Conservation (phyloP, 2,888 invertebrate genomes). For the Prionchulus punctatus region DNA sequence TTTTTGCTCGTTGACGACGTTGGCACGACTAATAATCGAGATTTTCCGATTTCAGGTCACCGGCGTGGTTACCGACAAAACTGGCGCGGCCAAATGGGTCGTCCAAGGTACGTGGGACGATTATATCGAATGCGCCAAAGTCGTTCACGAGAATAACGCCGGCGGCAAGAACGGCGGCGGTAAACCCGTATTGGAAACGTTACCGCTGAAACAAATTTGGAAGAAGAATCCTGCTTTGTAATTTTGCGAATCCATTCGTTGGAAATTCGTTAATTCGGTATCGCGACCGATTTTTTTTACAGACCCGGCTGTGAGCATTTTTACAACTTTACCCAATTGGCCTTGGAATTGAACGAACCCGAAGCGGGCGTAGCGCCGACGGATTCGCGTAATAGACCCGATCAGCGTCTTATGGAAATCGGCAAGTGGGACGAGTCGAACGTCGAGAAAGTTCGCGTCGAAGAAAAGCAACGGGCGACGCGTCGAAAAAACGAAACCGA, state of each 20-base stretch:
- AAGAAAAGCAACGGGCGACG: conserved; percentile 79
- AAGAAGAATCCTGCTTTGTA: conserved; percentile 51
- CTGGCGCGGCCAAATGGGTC: conserved; percentile 47
- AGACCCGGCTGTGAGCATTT: conserved; percentile 52
- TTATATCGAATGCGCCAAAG: conserved; percentile 80
- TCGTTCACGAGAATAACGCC: conserved; percentile 44
- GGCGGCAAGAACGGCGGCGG: conserved; percentile 19
- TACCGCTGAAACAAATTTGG: conserved; percentile 69
- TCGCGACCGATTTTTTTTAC: too few species aligned
- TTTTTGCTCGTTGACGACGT: background rate
- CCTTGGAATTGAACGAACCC: conserved; percentile 85
- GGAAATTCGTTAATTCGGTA: too few species aligned
- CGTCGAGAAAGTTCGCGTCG: conserved; percentile 47
- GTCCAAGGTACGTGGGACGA: conserved; percentile 82
- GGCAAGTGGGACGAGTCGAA: conserved; percentile 34
- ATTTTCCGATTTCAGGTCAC: conserved; percentile 53
- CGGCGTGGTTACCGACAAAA: conserved; percentile 46
- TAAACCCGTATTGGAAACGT: conserved; percentile 72
- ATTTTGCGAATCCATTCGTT: conserved; percentile 10
- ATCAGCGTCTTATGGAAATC: conserved; percentile 92
- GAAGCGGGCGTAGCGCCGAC: conserved; percentile 85
- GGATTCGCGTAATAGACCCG: conserved; percentile 76
- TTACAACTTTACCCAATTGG: conserved; percentile 86
- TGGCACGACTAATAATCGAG: too few species aligned
- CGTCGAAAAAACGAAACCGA: conserved; percentile 61